Evolutionary conservation across 1,140 invertebrate genomes (phyloP), one percentile per base, ranked within the genome.

Genomic region (Drosophila quadrilineata): DNA sequence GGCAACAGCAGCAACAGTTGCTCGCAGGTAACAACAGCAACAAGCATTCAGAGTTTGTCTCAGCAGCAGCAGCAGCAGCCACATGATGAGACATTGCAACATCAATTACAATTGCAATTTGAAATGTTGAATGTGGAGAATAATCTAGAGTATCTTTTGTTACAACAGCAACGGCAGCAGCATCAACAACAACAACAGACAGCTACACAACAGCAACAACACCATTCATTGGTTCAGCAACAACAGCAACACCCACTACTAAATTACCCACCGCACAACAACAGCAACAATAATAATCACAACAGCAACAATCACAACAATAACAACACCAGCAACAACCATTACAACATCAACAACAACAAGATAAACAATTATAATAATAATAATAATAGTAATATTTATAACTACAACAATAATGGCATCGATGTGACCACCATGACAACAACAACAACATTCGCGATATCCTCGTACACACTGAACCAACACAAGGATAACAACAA

Each of bases 381-480:
- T 28, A 48, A 41, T 26, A 12, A 58, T 35, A 31, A 49, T 2
- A 35, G 10, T 16, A 35, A 16, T 3, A 52, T n/a, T n/a, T n/a
- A n/a, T n/a, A n/a, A n/a, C n/a, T n/a, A 58, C 17, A 62, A 71
- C 28, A 66, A 62, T 10, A 72, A 53, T 50, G 41, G 29, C 26
- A 84, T 31, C 46, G 77, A 82, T 54, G 65, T 66, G 45, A 70
- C 28, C 43, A 59, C 50, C 43, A 59, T 45, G 21, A 58, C 74
- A 58, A 70, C 28, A 36, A 59, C 50, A 43, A 59, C 49, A 19
- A 58, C 74, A 58, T 59, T 57, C 46, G 53, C 70, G 14, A 59
- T 73, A 66, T 66, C 73, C 28, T 63, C 72, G 21, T 67, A 71
- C 45, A 56, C 57, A 57, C 38, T 49, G 14, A 67, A 71, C 29